Evolutionary conservation across 2,888 invertebrate genomes (phyloP), one percentile per base, ranked within the genome.

Genomic region (Melieria crassipennis): DNA sequence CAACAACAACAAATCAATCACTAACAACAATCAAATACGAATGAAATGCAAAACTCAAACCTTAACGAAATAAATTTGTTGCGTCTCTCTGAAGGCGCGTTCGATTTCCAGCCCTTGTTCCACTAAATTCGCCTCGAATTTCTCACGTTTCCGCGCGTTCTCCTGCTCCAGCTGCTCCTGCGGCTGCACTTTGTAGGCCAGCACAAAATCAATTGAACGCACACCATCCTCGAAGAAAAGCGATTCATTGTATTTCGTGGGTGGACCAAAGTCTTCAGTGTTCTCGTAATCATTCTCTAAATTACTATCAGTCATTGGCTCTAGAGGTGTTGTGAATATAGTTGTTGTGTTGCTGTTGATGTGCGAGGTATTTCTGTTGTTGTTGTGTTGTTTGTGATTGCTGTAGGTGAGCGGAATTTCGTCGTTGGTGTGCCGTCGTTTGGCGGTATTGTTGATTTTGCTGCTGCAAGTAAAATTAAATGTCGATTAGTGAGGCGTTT

Each of bases 11-110:
- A 62, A 58, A 50, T 50, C 6, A 10, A 60, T 5, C 55, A 57
- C 10, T n/a, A n/a, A 50, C 9, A 30, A n/a, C 4, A 45, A n/a
- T 11, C 58, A 9, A 62, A 4, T 43, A 63, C 47, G 6, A 10
- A n/a, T 46, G 45, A 70, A 4, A 43, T 65, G 42, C 10, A 65
- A 7, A 47, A 45, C 11, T 50, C 30, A n/a, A 30, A 91, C 92
- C 88, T 92, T 97, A 75, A 95, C 89, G 87, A 95, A 96, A 86
- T 92, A 90, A 69, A 95, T 88, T 71, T 92, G 92, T 77, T 92
- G 89, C 73, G 91, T 91, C 16, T 91, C 89, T 62, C 89, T 85
- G 55, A 75, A 88, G 77, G 92, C 93, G 73, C 90, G 88, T 83
- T 95, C 95, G 71, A 94, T 84, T 78, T 93, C 89, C 62, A 95